Evolutionary conservation across 2,888 invertebrate genomes (phyloP).

Genomic region (Lordiphosa fenestrarum): DNA sequence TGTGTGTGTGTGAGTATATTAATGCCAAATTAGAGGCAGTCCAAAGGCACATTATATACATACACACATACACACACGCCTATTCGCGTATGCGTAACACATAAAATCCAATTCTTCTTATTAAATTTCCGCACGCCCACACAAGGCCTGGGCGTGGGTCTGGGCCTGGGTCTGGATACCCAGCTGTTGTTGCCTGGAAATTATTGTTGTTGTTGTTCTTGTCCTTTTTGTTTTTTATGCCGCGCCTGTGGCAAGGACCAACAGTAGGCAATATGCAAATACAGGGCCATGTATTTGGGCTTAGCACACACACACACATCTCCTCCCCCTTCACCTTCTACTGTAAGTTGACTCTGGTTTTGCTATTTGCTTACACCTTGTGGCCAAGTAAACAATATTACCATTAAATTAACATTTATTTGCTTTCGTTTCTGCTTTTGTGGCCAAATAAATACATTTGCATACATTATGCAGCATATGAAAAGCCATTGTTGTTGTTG

Average conservation of each 20-base stretch:
- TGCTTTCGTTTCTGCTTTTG: conserved; percentile 41
- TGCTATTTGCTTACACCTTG: conserved; percentile 52
- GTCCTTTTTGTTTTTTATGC: conserved; percentile 47
- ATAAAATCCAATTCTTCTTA: conserved; percentile 72
- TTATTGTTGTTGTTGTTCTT: conserved; percentile 24
- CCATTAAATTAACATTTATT: conserved; percentile 73
- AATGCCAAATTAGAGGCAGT: conserved; percentile 56
- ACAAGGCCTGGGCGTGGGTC: conserved; percentile 26
- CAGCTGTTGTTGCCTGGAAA: conserved; percentile 35
- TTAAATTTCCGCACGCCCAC: conserved; percentile 71
- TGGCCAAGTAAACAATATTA: conserved; percentile 56
- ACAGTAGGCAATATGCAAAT: conserved; percentile 47
- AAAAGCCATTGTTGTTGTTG: conserved; percentile 25
- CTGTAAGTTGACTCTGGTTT: conserved; percentile 56
- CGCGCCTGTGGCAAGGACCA: conserved; percentile 23
- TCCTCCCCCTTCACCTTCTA: conserved; percentile 11
- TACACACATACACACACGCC: conserved; percentile 37
- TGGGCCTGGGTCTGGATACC: neutral
- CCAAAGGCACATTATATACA: conserved; percentile 19
- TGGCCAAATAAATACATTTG: conserved; percentile 65
- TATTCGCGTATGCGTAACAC: conserved; percentile 57
- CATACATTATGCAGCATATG: conserved; percentile 65
- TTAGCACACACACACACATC: conserved; percentile 15
- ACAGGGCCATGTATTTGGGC: conserved; percentile 39
- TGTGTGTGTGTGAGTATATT: conserved; percentile 26